Base-by-base conservation (phyloP, 2,797 vertebrate genomes). In the Avahi laniger region DNA sequence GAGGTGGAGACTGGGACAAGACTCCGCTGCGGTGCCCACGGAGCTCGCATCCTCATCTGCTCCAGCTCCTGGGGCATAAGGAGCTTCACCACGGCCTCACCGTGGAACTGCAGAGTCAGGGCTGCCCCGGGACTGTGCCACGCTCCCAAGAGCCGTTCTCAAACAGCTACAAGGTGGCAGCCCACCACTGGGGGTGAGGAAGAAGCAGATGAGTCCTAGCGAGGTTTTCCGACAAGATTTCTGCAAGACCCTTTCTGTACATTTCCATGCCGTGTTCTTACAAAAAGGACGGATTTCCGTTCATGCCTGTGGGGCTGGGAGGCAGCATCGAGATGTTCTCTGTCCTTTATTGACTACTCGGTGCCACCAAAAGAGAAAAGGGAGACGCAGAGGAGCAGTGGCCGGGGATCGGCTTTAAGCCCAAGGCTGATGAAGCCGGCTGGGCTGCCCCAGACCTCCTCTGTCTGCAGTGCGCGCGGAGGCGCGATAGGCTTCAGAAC, bases 21-120 rank as follows among this genome's bases (percentile, higher is more conserved):
- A 35, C 4, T 12, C 20, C 5, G 4, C 24, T 1, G 1, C 2
- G n/a, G n/a, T 7, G 28, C 10, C 13, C 4, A 14, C 9, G 1
- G 14, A 22, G 2, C 20, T 2, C 1, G 3, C 20, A 13, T 14
- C 50, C 48, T 75, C 7, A 4, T 14, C 48, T 15, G 1, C 38
- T 38, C 22, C 13, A 30, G 43, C 30, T 73, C 46, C 11, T 11
- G 50, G 22, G 46, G 24, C 65, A 50, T 5, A 41, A 50, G 24
- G 69, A 81, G 18, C 22, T 18, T 43, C n/a, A 54, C 35, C 43
- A 52, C 50, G 48, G 28, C 24, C 17, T 70, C 63, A 59, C 5
- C 28, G 4, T 2, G n/a, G 65, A 61, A 30, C 41, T 1, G 2
- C 4, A 18, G 26, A 41, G 33, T 9, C 1, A 0, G 73, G 15